phyloP scores from a whole-genome alignment of 2,888 invertebrate species.

The Sinohyriopsis cumingii region DNA sequence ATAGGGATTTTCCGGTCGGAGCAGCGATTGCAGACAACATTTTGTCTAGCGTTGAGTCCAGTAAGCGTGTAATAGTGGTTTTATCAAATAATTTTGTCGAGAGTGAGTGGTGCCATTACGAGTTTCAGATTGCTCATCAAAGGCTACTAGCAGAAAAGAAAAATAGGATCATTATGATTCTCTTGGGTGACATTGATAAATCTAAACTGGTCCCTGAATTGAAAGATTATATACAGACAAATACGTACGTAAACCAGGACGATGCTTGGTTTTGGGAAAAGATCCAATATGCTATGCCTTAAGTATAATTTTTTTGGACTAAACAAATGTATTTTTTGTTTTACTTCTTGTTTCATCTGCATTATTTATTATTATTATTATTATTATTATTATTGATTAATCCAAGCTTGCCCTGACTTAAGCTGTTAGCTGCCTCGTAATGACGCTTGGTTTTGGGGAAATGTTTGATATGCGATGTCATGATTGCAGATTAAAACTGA shows the following conservation, averaged over 20 bases:
- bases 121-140: conserved; percentile 90
- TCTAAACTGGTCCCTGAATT: conserved; percentile 74
- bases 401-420: no score
- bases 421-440: no score
- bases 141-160: conserved; percentile 83
- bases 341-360: no score
- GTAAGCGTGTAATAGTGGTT: conserved; percentile 88
- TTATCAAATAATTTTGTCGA: conserved; percentile 91
- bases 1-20: conserved; percentile 56
- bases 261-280: not conserved
- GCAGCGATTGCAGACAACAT: conserved; percentile 85
- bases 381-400: no score
- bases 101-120: conserved; percentile 92
- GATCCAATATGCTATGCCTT: no score
- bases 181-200: conserved; percentile 86
- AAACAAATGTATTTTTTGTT: no score
- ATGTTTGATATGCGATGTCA: no score
- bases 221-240: conserved; percentile 21
- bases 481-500: no score
- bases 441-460: no score
- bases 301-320: no score
- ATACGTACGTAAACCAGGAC: conserved; percentile 4
- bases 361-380: no score
- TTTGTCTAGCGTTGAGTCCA: conserved; percentile 88
- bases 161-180: conserved; percentile 85